Evolutionary conservation across 2,797 vertebrate species (phyloP), one percentile per base, ranked within the genome.

Genomic region (Micromesistius poutassou): DNA sequence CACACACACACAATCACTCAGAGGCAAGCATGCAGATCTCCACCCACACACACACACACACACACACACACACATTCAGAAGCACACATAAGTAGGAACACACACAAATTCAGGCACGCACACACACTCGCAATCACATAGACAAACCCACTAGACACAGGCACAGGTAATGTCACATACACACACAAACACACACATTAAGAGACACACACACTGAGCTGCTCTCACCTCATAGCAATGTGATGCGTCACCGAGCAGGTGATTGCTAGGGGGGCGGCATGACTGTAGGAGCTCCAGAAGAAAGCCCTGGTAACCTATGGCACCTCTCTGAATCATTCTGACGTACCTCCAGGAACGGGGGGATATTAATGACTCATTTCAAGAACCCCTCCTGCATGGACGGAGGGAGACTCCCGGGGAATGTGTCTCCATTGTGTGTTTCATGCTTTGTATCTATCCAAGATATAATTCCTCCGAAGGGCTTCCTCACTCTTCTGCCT

Each of bases 231-330:
- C 73, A 16, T 79, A 80, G 75, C 81, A 72, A 42, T 16, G 72
- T 78, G 71, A 81, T 81, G 85, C 88, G 86, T 88, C 84, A 87
- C 80, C 75, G 46, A 77, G 79, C 79, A 84, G 77, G 76, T 77
- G 73, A 30, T 79, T 77, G 81, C 75, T 68, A 12, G 30, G 36
- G 78, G 78, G 80, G 71, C 80, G 71, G 79, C 73, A 78, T 55
- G 80, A 86, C 85, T 78, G 82, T 7, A 74, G 73, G 8, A 31
- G 9, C 14, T 50, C 42, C 14, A 50, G 19, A 55, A 50, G 6
- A 16, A 80, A 22, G 28, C 73, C 62, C 74, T 75, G 55, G 76
- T 72, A 71, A 73, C 36, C 80, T 77, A 62, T 28, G 31, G 72
- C 73, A 72, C 80, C 72, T 62, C 79, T 71, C 78, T 62, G 62